Conservation (phyloP, 2,888 invertebrate genomes). For the Rhamphomyia laevipes region DNA sequence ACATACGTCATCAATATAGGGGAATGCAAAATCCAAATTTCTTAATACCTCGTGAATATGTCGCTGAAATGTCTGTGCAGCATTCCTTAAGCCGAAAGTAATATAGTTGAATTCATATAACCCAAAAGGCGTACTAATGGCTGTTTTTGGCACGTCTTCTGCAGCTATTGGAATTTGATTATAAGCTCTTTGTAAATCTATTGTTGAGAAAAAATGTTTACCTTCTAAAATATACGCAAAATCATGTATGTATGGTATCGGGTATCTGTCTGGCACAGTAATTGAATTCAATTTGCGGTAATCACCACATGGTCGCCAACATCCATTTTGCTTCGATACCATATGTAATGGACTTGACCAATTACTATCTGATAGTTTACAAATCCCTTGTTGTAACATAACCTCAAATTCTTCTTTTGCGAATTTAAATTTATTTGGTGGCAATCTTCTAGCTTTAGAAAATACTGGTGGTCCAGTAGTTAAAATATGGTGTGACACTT, state of each 20-base stretch:
- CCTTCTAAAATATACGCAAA: constrained; percentile 7
- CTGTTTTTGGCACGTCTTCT: constrained; percentile 12
- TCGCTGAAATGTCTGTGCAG: constrained; percentile 13
- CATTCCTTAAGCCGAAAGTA: constrained; percentile 12
- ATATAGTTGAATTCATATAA: constrained; percentile 12
- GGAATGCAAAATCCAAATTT: constrained; percentile 7
- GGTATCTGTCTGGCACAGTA: constrained; percentile 4
- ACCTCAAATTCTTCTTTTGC: constrained; percentile 10
- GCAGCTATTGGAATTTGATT: constrained; percentile 13
- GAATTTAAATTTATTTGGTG: constrained; percentile 8
- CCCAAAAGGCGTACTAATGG: constrained; percentile 13
- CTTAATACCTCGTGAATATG: constrained; percentile 11
- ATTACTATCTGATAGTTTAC: constrained; percentile 30
- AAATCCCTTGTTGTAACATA: constrained; percentile 26
- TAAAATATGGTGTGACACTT: constrained; percentile 4
- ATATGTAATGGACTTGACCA: constrained; percentile 33
- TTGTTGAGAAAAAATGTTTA: constrained; percentile 10
- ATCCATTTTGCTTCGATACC: constrained; percentile 17
- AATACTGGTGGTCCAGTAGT: constrained; percentile 11
- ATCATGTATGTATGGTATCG: constrained; percentile 13
- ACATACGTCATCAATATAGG: background rate
- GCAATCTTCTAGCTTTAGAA: constrained; percentile 5
- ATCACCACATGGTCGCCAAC: constrained; percentile 24
- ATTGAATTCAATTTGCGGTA: background rate
- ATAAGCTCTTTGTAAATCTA: constrained; percentile 12